phyloP scores from a whole-genome alignment of 2,888 invertebrate species.

The Nipponacmea schrenckii region DNA sequence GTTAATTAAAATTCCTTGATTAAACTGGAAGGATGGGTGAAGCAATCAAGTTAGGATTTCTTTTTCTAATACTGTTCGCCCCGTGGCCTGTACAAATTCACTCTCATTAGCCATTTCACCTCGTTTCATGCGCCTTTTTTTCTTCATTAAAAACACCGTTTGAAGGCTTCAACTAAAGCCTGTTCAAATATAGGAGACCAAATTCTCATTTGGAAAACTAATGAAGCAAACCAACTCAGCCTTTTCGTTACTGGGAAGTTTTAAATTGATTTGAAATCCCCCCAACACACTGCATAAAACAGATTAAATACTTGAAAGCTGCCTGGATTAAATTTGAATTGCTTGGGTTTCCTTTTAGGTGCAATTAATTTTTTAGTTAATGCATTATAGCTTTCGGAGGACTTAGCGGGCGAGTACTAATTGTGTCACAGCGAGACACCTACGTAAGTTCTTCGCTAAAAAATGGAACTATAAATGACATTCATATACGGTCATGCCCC shows the following conservation, averaged over 20 bases:
- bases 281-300: neutral
- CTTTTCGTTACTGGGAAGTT: neutral
- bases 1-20: constrained; percentile 8
- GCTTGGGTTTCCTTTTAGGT: too few species aligned
- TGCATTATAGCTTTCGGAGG: too few species aligned
- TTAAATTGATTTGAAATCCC: constrained; percentile 7
- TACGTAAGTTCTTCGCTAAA: too few species aligned
- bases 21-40: neutral
- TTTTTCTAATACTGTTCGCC: neutral
- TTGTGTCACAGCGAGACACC: too few species aligned
- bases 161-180: neutral
- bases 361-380: too few species aligned
- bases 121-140: neutral
- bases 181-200: constrained; percentile 3
- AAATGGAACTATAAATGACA: too few species aligned
- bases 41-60: neutral
- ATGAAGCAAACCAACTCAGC: constrained; percentile 1
- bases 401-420: too few species aligned
- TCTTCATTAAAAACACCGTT: constrained; percentile 7
- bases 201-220: neutral
- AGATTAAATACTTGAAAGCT: too few species aligned
- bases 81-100: constrained; percentile 2
- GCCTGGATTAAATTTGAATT: too few species aligned
- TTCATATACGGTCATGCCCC: too few species aligned
- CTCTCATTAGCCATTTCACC: constrained; percentile 4